These are phyloP conservation scores for Nomada flava DNA, from an alignment of 2,888 invertebrate genomes.

Conservation along the genomic window DNA sequence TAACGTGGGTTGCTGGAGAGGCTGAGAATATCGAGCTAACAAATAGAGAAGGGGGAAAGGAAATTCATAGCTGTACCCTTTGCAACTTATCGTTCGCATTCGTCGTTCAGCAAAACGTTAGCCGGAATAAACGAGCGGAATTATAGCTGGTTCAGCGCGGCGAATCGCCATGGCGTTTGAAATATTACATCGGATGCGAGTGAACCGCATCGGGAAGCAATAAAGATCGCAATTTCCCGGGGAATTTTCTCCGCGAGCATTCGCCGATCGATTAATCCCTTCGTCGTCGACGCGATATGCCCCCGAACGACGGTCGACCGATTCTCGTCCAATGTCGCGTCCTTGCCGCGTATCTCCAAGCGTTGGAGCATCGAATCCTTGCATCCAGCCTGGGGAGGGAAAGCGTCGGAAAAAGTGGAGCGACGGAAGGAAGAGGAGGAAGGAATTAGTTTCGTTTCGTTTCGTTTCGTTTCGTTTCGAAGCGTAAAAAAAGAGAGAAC, in stretches of 20 bases:
- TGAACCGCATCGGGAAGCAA: slow-evolving; percentile 11
- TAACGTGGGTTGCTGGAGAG: neutral
- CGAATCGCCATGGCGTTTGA: neutral
- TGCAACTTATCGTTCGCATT: neutral
- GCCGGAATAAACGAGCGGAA: neutral
- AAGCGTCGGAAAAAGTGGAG: neutral
- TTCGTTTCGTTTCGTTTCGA: slow-evolving; percentile 25
- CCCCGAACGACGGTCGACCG: neutral
- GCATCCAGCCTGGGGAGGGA: neutral
- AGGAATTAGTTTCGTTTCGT: slow-evolving; percentile 34
- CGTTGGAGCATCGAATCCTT: neutral
- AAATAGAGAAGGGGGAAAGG: neutral
- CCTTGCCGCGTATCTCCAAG: slow-evolving; percentile 2
- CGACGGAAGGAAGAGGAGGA: neutral
- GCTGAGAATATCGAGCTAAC: neutral
- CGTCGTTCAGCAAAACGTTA: neutral
- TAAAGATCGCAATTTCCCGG: slow-evolving; percentile 24
- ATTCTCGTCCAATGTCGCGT: slow-evolving; percentile 29
- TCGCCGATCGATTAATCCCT: slow-evolving; percentile 15
- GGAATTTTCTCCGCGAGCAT: neutral
- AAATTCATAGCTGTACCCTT: neutral
- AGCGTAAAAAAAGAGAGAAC: neutral
- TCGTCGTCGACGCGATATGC: neutral
- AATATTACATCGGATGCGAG: neutral
- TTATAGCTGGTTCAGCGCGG: neutral